Base-by-base conservation (phyloP, 1,140 invertebrate species). In the Thaumetopoea pityocampa region DNA sequence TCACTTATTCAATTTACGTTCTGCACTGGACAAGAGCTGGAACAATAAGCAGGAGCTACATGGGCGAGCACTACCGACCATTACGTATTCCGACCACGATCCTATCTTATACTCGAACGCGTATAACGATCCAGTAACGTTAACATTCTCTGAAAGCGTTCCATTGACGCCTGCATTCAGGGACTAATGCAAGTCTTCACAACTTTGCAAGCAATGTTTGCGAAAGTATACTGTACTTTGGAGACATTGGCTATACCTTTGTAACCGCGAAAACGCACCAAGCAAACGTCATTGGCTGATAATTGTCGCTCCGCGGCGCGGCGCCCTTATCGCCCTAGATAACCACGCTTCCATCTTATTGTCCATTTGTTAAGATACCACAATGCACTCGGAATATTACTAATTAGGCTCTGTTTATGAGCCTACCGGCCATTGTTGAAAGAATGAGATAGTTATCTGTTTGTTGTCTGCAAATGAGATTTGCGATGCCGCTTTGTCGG, bases 331-430 rank as follows among this genome's bases (percentile, higher is more conserved):
- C 78, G 78, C 62, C 74, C 72, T 82, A 82, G 78, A 82, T 82
- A 82, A 82, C 66, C 48, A 59, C 60, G 57, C 65, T 68, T 69
- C 64, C 69, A 72, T 71, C 69, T 69, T 72, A 81, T 81, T 78
- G 73, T 81, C 66, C 63, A 67, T 69, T 67, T 67, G 34, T 44
- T 45, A 48, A 63, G 71, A 74, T 76, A 76, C 62, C 67, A 73
- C 73, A 78, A 80, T 80, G 73, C 73, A 76, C 67, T 69, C 64
- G 70, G 74, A 78, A 79, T 83, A 83, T 80, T 80, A 78, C 78
- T 83, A 83, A 83, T 83, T 83, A 83, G 78, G 69, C 69, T 56
- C 73, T 68, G 67, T 74, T 83, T 77, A 83, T 83, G 73, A 79
- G 67, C 53, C 29, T 44, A 55, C 38, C 65, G 64, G 65, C 68